Evolutionary conservation across 1,140 invertebrate genomes (phyloP).

Genomic region (Aethina tumida): DNA sequence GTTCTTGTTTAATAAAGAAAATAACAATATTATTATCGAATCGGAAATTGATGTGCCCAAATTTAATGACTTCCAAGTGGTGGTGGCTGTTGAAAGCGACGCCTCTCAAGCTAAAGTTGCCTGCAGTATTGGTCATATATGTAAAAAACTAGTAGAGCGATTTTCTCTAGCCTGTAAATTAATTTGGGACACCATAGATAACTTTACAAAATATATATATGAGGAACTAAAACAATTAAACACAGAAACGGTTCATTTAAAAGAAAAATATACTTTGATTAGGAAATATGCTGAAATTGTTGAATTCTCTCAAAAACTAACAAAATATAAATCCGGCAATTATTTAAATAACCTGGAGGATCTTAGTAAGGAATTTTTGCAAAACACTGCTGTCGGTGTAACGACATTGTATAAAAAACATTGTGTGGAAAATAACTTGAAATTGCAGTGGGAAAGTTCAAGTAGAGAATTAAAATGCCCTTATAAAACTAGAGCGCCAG

Average conservation of each 20-base stretch:
- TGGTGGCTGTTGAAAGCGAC: conserved; percentile 79
- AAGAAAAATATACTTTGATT: conserved; percentile 22
- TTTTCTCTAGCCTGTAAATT: conserved; percentile 51
- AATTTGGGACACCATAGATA: conserved; percentile 53
- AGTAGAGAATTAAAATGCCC: conserved; percentile 57
- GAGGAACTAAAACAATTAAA: conserved; percentile 43
- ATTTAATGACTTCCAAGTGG: conserved; percentile 71
- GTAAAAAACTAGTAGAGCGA: conserved; percentile 68
- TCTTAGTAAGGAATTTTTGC: conserved; percentile 18
- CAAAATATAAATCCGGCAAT: conserved; percentile 15
- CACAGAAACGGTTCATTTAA: conserved; percentile 37
- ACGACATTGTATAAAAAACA: conserved; percentile 42
- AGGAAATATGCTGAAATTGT: conserved; percentile 36
- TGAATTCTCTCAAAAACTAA: conserved; percentile 19
- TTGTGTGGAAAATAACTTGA: conserved; percentile 46
- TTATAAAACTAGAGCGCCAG: conserved; percentile 51
- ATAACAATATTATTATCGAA: conserved; percentile 67
- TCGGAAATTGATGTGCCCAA: conserved; percentile 57
- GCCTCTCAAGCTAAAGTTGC: conserved; percentile 80
- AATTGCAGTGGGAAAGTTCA: conserved; percentile 63
- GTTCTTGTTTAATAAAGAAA: conserved; percentile 76
- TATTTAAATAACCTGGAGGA: conserved; percentile 11
- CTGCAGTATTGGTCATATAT: conserved; percentile 78
- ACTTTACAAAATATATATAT: conserved; percentile 50
- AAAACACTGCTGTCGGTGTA: conserved; percentile 9